A percentile compares a stretch with the other conserved stretches of the same genome.
phyloP scores from a whole-genome alignment of 1,140 invertebrate species.

The Drosophila murphyi region DNA sequence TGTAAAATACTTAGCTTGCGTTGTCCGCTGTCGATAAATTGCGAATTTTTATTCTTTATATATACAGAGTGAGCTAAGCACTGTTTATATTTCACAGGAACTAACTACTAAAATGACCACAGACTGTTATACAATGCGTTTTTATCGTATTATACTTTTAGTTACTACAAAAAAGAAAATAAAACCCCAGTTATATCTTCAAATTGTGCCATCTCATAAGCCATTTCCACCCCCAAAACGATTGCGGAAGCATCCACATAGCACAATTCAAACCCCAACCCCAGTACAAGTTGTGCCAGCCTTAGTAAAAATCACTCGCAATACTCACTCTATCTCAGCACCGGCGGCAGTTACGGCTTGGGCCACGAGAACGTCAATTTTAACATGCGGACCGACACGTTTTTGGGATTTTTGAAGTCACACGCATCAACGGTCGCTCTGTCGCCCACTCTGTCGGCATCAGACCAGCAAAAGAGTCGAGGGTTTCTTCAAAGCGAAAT shows the following conservation, averaged over 20 bases:
- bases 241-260: slow-evolving; percentile 19
- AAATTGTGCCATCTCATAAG: slow-evolving; percentile 37
- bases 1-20: too few species aligned
- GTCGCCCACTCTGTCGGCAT: slow-evolving; percentile 31
- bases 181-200: not conserved
- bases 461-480: slow-evolving; percentile 14
- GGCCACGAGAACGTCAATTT: slow-evolving; percentile 58
- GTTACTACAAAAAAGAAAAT: not conserved
- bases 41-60: too few species aligned
- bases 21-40: too few species aligned
- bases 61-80: too few species aligned
- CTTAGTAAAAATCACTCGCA: slow-evolving; percentile 17
- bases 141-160: not conserved
- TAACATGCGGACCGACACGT: slow-evolving; percentile 79
- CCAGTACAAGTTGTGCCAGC: not conserved
- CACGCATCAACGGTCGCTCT: slow-evolving; percentile 62
- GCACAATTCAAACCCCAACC: slow-evolving; percentile 11
- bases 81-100: too few species aligned
- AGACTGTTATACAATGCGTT: too few species aligned
- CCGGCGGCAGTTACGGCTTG: slow-evolving; percentile 2
- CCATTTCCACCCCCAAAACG: slow-evolving; percentile 22
- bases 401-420: slow-evolving; percentile 83
- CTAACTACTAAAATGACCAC: too few species aligned
- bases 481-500: slow-evolving; percentile 62
- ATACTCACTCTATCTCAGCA: not conserved